Evolutionary conservation across 30 jellyfish, hydroid and myxozoan genomes (phyloP), one percentile per base, ranked within the genome.

Genomic region (Mastigias papua): DNA sequence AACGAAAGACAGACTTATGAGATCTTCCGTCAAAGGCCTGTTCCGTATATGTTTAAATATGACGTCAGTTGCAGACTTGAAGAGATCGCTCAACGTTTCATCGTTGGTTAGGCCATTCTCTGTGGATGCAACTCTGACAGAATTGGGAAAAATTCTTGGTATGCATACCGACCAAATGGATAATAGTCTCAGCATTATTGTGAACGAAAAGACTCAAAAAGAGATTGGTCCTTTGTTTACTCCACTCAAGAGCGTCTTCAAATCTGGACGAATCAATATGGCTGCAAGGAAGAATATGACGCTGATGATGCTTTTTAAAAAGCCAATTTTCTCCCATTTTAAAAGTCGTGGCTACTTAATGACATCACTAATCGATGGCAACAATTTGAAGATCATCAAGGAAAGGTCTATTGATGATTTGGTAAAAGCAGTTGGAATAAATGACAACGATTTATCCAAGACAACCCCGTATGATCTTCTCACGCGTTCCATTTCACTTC

Each of bases 161-260:
- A 31, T 61, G 35, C 65, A 51, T 17, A 58, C 35, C 11, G 71
- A 61, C 48, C 69, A 26, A n/a, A 0, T 61, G 28, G 69, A 35
- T 31, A 61, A 37, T 25, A 80, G 65, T 42, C 58, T 80, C 20
- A 23, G 72, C n/a, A 28, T 50, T 37, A 23, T 80, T 49, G 26
- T 75, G 17, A 50, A 49, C n/a, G 62, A 25, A 9, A 54, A 48
- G 33, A 75, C 57, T 29, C 61, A 54, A 25, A 22, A 50, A 2
- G 70, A 75, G n/a, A 17, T 46, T 10, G 60, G 75, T 49, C 1
- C 54, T 23, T 81, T 80, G 22, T 62, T 80, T 27, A 34, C 32
- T 11, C 90, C 90, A 8, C 48, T 80, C n/a, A 80, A 80, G 33
- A 81, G 62, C 10, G 67, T 66, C 51, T 60, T 80, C 72, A 80